Base-by-base conservation (phyloP, 2,888 invertebrate species). In the Amitus sp. region DNA sequence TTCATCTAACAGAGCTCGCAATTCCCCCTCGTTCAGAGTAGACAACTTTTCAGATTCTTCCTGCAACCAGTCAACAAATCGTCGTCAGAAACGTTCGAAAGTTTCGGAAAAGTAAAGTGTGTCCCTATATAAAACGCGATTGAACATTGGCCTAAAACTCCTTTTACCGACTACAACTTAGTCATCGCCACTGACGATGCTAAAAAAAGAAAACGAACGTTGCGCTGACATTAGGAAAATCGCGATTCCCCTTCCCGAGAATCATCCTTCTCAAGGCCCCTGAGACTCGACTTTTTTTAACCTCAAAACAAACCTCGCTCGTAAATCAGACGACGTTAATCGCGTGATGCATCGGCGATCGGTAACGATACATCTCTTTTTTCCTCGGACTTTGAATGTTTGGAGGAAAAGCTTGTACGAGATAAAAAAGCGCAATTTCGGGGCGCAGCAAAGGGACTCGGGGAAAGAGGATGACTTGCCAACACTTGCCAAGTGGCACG, bases 1-100 rank as follows among this genome's bases (percentile, higher is more conserved):
- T 85, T 94, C 94, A 80, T 94, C 92, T 73, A 94, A 84, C 66
- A 94, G 85, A 57, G 90, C 90, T 73, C 90, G 89, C 65, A 94
- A 85, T 80, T 90, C 89, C 56, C 87, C 87, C 78, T 94, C 93
- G 83, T 93, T 91, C 78, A 92, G 84, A 71, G 88, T 87, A 67
- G 79, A 81, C 55, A 82, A 73, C 62, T 78, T 80, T 57, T 80
- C 77, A 52, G 82, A 77, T 72, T 83, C 82, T 68, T 78, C 79
- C 83, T 83, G 66, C 3, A 23, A 23, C 23, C 23, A n/a, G n/a
- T n/a, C n/a, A n/a, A n/a, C n/a, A n/a, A n/a, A n/a, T n/a, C n/a
- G n/a, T n/a, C n/a, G n/a, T n/a, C n/a, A n/a, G n/a, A n/a, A n/a
- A n/a, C n/a, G n/a, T n/a, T n/a, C n/a, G n/a, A n/a, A n/a, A n/a